Conservation (phyloP, 2,888 invertebrate species). For the Eristalinus aeneus region DNA sequence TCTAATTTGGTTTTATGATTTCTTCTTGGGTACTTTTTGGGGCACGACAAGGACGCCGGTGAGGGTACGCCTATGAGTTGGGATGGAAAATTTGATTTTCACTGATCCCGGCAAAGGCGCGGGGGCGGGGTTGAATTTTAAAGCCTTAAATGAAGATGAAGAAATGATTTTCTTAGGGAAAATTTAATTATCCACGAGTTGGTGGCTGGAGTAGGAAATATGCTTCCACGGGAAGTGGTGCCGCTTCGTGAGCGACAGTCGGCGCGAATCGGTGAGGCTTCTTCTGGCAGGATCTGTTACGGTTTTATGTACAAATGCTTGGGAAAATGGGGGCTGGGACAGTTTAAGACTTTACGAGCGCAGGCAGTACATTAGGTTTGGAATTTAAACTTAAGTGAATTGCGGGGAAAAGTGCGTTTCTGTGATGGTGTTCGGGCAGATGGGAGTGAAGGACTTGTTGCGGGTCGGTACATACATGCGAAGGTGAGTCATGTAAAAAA, state of each 20-base stretch:
- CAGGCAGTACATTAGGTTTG: slow-evolving; percentile 14
- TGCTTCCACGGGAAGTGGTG: slow-evolving; percentile 2
- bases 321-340: not conserved
- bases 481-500: not conserved
- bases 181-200: slow-evolving; percentile 64
- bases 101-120: slow-evolving; percentile 14
- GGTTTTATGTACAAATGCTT: not conserved
- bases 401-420: not conserved
- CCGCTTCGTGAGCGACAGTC: not conserved
- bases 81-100: slow-evolving; percentile 63
- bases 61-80: slow-evolving; percentile 1
- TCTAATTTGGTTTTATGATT: slow-evolving; percentile 69
- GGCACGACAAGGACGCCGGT: not conserved
- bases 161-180: slow-evolving; percentile 63
- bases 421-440: not conserved
- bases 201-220: slow-evolving; percentile 27
- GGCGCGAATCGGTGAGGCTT: not conserved
- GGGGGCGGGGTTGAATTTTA: slow-evolving; percentile 4
- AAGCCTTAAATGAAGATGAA: slow-evolving; percentile 63
- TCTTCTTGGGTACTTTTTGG: slow-evolving; percentile 53
- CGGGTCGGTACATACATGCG: not conserved
- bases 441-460: not conserved
- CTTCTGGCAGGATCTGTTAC: slow-evolving; percentile 45
- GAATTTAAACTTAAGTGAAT: slow-evolving; percentile 46
- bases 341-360: slow-evolving; percentile 42